Evolutionary conservation across 2,113 vertebrate genomes (phyloP).

Genomic region (Perca fluviatilis): DNA sequence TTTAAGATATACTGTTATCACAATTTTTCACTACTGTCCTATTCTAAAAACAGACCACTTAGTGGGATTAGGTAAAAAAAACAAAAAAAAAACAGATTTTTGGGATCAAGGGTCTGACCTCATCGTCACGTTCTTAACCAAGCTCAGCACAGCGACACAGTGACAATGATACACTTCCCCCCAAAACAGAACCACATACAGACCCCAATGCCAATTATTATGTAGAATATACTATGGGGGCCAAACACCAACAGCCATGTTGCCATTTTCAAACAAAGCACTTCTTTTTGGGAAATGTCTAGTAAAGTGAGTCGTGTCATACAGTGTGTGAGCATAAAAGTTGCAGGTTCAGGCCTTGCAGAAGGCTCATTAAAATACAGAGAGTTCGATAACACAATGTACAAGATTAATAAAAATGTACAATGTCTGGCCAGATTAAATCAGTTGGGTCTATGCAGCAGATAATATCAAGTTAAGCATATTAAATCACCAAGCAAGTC

Average conservation of each 20-base stretch:
- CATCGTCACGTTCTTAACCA: background rate
- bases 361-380: too few species aligned
- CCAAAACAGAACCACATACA: background rate
- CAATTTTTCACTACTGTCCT: background rate
- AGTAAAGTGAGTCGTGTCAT: background rate
- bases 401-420: background rate
- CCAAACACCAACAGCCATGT: background rate
- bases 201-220: background rate
- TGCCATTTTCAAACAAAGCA: background rate
- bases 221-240: background rate
- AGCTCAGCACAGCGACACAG: background rate
- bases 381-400: background rate
- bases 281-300: background rate
- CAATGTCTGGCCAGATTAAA: background rate
- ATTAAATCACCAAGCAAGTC: background rate
- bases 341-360: background rate
- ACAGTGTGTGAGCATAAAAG: background rate
- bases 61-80: background rate
- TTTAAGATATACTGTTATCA: background rate
- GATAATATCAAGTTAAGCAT: background rate
- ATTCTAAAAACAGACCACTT: background rate
- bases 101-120: background rate
- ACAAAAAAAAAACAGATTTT: background rate
- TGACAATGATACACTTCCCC: background rate
- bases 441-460: background rate